Evolutionary conservation across 2,797 vertebrate species (phyloP), one percentile per base, ranked within the genome.

Genomic region (Falco cherrug): DNA sequence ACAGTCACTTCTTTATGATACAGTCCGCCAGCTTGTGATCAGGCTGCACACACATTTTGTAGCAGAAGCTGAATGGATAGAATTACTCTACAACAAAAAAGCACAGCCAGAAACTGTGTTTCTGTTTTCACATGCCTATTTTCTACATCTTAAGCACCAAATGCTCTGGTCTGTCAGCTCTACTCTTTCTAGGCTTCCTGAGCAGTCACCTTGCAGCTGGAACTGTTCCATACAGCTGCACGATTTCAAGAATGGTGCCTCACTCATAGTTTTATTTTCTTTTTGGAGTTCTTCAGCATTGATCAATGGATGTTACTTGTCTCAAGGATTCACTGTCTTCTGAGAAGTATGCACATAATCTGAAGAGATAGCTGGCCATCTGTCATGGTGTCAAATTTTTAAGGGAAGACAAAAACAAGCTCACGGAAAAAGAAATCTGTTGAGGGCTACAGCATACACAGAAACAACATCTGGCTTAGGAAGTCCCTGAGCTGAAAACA

Each of bases 271-370:
- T 78, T 77, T 90, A 35, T 74, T 65, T 37, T 31, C 10, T 92
- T 92, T 71, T 56, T 17, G 39, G 47, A 48, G 43, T 87, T 95
- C 78, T 77, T 89, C n/a, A 87, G 37, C 45, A 63, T 26, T 87
- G 86, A 88, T 79, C 86, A 84, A 63, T 68, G n/a, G 61, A 71
- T 80, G 33, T 31, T 81, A 51, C 31, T 83, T 77, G 51, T 89
- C 84, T 93, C 79, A 88, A 86, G 68, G 47, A 69, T 63, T 93
- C 68, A 69, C 43, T 67, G 29, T 94, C 89, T 93, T 92, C 85
- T 59, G 64, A 90, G 71, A 94, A 91, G 47, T n/a, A 74, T 26
- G 45, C 80, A 90, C 37, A 26, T 69, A 83, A 94, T 69, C 43
- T 76, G 75, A 89, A 90, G 87, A 73, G 78, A 76, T 78, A 92